Percentiles rank a stretch among this genome's conserved stretches.
Evolutionary conservation across 2,113 vertebrate species (phyloP).

Genomic region (Aspiorhynchus laticeps): DNA sequence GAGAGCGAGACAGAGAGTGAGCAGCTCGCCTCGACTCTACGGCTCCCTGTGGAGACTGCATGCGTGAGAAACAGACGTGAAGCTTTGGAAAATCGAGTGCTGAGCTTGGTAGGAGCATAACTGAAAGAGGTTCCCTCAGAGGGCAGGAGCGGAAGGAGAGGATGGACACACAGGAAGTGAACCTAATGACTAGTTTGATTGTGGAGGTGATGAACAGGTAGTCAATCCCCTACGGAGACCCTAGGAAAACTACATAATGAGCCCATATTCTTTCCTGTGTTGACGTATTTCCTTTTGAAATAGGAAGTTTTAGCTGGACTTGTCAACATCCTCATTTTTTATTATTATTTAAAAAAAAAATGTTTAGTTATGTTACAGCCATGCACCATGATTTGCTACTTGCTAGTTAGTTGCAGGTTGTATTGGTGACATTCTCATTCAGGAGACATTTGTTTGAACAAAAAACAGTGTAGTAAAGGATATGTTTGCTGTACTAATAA

Average conservation of each 20-base stretch:
- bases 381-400: not conserved
- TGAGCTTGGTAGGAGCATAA: constrained; percentile 5
- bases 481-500: too few species aligned
- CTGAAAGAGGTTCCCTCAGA: constrained; percentile 47
- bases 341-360: too few species aligned
- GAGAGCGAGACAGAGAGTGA: not conserved
- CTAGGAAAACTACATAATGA: not conserved
- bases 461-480: not conserved
- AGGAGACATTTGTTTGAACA: not conserved
- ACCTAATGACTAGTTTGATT: not conserved
- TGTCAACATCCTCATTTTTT: not conserved
- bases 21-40: not conserved
- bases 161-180: constrained; percentile 50
- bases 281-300: not conserved
- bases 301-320: not conserved
- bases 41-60: not conserved
- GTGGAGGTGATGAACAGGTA: not conserved
- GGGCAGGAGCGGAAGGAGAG: constrained; percentile 63
- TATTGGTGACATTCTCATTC: not conserved
- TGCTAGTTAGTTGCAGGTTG: not conserved
- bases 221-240: not conserved
- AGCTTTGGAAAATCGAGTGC: constrained; percentile 13
- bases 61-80: constrained; percentile 30
- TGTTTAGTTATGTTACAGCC: not conserved
- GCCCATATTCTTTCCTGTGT: not conserved